Conservation (phyloP, 2,888 invertebrate species). For the Tanaodytes sp. region DNA sequence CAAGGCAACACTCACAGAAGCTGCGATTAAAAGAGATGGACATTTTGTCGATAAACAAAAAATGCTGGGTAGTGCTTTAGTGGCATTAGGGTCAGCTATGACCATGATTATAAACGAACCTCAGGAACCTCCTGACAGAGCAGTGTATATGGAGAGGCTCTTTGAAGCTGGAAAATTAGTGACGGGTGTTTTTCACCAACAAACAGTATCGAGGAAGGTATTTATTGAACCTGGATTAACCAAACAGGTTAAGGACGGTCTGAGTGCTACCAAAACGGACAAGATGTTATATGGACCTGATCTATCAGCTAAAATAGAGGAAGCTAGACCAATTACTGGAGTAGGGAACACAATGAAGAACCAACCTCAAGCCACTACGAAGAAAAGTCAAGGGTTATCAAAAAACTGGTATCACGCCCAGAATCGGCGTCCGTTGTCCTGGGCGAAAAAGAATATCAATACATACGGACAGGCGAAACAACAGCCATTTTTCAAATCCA, state of each 20-base stretch:
- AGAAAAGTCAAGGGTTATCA: neutral
- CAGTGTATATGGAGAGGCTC: neutral
- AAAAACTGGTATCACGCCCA: neutral
- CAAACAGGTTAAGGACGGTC: slow-evolving; percentile 7
- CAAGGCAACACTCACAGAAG: neutral
- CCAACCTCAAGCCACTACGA: neutral
- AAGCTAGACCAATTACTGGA: neutral
- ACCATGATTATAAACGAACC: neutral
- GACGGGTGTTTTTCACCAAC: neutral
- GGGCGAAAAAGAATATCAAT: slow-evolving; percentile 6
- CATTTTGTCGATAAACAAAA: slow-evolving; percentile 6
- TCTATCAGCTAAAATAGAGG: neutral
- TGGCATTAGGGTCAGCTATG: neutral
- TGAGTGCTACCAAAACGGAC: neutral
- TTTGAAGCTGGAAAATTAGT: neutral
- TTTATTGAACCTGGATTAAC: slow-evolving; percentile 7
- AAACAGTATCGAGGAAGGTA: neutral
- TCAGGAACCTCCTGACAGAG: neutral
- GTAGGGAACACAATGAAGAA: neutral
- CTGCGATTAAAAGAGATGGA: slow-evolving; percentile 5
- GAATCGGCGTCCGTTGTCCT: slow-evolving; percentile 2
- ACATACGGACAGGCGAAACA: slow-evolving; percentile 11
- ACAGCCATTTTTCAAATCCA: slow-evolving; percentile 5
- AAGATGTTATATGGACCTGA: slow-evolving; percentile 3
- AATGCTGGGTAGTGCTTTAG: neutral